Evolutionary conservation across 64 coral and sea anemone species (phyloP).

Genomic region (Actinia equina): DNA sequence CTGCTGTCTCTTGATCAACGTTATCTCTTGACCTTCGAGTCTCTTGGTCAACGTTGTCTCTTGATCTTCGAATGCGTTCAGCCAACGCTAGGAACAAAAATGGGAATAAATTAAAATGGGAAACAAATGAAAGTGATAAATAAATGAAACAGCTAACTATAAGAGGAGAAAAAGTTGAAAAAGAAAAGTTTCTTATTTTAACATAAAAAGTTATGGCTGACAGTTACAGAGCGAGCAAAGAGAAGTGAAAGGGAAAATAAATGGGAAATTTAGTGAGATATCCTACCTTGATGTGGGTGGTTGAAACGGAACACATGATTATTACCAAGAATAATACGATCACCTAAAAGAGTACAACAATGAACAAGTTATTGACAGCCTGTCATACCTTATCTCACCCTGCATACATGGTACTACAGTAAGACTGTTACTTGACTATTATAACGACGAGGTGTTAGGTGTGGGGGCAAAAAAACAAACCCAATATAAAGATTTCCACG

Average conservation of each 20-base stretch:
- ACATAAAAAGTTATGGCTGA: not conserved
- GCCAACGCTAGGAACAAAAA: not conserved
- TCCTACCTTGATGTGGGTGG: slow-evolving; percentile 89
- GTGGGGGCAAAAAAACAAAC: too few species aligned
- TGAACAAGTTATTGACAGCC: not conserved
- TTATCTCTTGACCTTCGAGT: slow-evolving; percentile 19
- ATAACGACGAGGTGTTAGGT: too few species aligned
- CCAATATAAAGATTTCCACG: too few species aligned
- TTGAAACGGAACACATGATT: slow-evolving; percentile 98
- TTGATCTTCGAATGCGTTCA: slow-evolving; percentile 22
- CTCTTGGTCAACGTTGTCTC: slow-evolving; percentile 18
- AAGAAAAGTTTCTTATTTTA: not conserved
- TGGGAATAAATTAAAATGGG: not conserved
- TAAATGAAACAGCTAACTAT: too few species aligned
- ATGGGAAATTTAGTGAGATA: not conserved
- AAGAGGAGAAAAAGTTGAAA: not conserved
- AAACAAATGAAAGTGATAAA: not conserved
- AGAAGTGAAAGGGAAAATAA: not conserved
- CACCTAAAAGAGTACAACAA: slow-evolving; percentile 38
- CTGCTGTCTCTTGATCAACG: slow-evolving; percentile 1
- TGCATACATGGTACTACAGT: too few species aligned
- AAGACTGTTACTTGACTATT: too few species aligned
- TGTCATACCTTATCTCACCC: too few species aligned
- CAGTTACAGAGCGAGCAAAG: not conserved
- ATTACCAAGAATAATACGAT: slow-evolving; percentile 91